Percentiles rank a stretch among this genome's conserved stretches.
These are phyloP conservation scores for Drusus annulatus DNA, from an alignment of 1,140 invertebrate species.

Conservation along the genomic window DNA sequence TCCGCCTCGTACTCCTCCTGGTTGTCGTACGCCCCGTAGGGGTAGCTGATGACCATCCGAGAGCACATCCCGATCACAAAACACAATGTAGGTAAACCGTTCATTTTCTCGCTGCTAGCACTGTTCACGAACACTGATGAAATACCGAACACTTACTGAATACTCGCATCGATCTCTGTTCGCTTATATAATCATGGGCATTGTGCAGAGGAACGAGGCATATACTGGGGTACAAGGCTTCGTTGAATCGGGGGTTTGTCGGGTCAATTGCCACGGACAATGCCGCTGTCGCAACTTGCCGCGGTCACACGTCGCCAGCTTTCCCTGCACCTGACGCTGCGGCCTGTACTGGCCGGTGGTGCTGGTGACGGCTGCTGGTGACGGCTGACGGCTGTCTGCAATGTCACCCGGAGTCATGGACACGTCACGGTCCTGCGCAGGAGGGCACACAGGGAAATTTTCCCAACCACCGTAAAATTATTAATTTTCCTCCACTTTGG, in stretches of 20 bases:
- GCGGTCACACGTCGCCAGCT: conserved; percentile 27
- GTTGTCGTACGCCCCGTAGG: not conserved
- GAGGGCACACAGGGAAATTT: conserved; percentile 35
- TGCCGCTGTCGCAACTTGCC: conserved; percentile 42
- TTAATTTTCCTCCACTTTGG: not conserved
- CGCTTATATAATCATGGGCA: conserved; percentile 45
- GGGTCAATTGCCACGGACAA: conserved; percentile 49
- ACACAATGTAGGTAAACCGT: conserved; percentile 23
- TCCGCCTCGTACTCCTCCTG: conserved; percentile 1
- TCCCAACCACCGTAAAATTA: conserved; percentile 8
- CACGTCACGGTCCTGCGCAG: conserved; percentile 6
- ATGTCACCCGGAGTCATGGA: conserved; percentile 36
- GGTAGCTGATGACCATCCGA: conserved; percentile 9
- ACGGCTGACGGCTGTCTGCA: not conserved
- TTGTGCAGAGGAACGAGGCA: conserved; percentile 27
- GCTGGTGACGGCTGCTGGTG: too few species aligned
- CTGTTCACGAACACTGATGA: not conserved
- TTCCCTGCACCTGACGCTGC: not conserved
- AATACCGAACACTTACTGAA: conserved; percentile 41
- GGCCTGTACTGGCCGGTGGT: not conserved
- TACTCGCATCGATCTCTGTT: conserved; percentile 20
- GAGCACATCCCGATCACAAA: conserved; percentile 24
- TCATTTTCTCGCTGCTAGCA: conserved; percentile 22
- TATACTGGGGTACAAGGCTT: conserved; percentile 44
- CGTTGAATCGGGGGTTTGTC: conserved; percentile 31